Conservation (phyloP, 2,797 vertebrate genomes). For the Amphiprion clarkii region DNA sequence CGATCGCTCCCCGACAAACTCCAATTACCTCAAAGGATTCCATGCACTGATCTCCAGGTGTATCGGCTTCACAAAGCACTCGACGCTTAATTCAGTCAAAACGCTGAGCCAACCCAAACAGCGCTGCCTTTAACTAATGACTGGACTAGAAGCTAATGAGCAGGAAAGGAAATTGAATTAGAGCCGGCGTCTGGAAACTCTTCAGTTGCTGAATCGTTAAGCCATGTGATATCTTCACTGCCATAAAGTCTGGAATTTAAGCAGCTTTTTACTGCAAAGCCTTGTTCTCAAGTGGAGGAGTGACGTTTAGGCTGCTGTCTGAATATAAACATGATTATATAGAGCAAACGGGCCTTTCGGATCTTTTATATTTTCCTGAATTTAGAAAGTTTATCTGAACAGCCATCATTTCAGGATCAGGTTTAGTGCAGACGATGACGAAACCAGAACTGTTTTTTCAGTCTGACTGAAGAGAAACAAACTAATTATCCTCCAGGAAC, state of each 20-base stretch:
- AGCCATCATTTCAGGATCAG: too few species aligned
- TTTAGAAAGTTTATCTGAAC: too few species aligned
- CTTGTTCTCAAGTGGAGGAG: constrained; percentile 32
- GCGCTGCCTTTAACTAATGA: constrained; percentile 61
- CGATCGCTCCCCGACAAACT: constrained; percentile 31
- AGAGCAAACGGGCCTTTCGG: not conserved
- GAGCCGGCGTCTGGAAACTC: constrained; percentile 52
- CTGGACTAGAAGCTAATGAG: constrained; percentile 69
- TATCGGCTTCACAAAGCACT: constrained; percentile 31
- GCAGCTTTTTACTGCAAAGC: constrained; percentile 31
- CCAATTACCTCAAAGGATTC: constrained; percentile 40
- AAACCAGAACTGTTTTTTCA: too few species aligned
- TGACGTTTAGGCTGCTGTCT: constrained; percentile 17
- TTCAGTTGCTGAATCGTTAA: constrained; percentile 56
- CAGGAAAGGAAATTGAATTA: constrained; percentile 67
- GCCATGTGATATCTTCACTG: constrained; percentile 34
- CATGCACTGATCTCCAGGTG: constrained; percentile 25
- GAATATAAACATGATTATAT: constrained; percentile 8
- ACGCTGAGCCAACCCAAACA: constrained; percentile 62
- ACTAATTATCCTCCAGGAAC: too few species aligned
- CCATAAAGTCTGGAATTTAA: constrained; percentile 42
- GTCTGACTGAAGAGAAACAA: too few species aligned
- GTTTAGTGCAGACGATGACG: too few species aligned
- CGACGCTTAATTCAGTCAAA: constrained; percentile 54
- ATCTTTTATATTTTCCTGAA: too few species aligned